Conservation (phyloP, 2,113 vertebrate species). For the Centropus bengalensis region DNA sequence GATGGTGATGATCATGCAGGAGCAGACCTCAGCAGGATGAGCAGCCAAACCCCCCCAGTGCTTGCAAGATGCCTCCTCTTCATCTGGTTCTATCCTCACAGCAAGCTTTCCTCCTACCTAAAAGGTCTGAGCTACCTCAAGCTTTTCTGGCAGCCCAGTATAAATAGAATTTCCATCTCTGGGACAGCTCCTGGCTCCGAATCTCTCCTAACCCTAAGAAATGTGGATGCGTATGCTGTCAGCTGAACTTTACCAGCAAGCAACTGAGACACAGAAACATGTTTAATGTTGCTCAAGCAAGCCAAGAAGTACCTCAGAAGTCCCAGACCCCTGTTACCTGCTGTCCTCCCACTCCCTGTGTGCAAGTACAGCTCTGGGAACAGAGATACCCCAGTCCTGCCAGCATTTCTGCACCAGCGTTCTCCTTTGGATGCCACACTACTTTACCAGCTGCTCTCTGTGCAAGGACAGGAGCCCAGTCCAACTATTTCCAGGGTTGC, state of each 20-base stretch:
- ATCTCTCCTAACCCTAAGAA: background rate
- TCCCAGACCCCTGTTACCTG: too few relatives aligned
- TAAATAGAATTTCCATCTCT: background rate
- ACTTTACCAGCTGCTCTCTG: background rate
- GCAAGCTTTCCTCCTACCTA: background rate
- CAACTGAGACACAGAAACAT: background rate
- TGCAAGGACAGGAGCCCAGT: background rate
- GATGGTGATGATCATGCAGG: background rate
- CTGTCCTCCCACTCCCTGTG: background rate
- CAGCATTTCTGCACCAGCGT: fast-evolving
- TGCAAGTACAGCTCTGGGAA: background rate
- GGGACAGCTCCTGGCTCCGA: background rate
- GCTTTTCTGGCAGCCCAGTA: background rate
- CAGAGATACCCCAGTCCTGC: background rate
- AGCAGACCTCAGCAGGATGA: background rate
- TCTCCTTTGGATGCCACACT: background rate
- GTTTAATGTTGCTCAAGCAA: background rate
- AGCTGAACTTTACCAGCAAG: background rate
- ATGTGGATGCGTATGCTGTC: fast-evolving
- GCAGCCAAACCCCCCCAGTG: background rate
- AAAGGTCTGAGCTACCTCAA: background rate
- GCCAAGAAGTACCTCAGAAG: background rate
- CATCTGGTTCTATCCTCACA: background rate
- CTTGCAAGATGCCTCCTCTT: background rate
- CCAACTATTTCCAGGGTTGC: too few relatives aligned